These are phyloP conservation scores for Drosophila orosa DNA, from an alignment of 1,140 invertebrate species.

Conservation along the genomic window DNA sequence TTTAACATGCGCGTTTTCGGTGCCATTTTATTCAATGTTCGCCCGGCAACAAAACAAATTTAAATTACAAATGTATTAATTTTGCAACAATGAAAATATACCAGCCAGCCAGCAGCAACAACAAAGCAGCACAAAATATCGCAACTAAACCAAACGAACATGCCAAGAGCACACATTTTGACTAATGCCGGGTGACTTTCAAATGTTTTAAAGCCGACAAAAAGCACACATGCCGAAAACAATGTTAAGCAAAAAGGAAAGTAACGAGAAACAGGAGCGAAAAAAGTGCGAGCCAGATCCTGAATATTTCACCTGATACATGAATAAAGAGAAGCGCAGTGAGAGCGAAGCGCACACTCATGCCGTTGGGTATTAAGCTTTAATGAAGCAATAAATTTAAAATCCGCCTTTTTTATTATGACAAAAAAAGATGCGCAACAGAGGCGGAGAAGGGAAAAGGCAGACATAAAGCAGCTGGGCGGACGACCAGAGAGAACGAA, in stretches of 20 bases:
- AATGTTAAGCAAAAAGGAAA: slow-evolving; percentile 11
- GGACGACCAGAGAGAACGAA: not conserved
- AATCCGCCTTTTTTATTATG: slow-evolving; percentile 75
- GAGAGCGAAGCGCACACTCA: slow-evolving; percentile 28
- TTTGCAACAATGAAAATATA: slow-evolving; percentile 52
- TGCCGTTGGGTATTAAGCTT: slow-evolving; percentile 73
- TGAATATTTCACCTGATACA: slow-evolving; percentile 74
- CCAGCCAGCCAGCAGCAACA: slow-evolving; percentile 1
- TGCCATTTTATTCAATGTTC: slow-evolving; percentile 51
- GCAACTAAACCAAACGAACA: slow-evolving; percentile 7
- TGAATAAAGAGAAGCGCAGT: slow-evolving; percentile 9
- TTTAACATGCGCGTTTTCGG: slow-evolving; percentile 31
- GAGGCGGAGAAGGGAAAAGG: not conserved
- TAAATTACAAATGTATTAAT: slow-evolving; percentile 53
- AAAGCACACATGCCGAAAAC: slow-evolving; percentile 34
- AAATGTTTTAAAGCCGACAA: slow-evolving; percentile 60
- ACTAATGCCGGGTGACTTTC: slow-evolving; percentile 53
- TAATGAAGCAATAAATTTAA: slow-evolving; percentile 83
- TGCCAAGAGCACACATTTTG: not conserved
- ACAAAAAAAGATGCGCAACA: slow-evolving; percentile 21
- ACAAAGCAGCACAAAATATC: slow-evolving; percentile 14
- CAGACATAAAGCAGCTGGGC: not conserved
- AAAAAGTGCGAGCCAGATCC: slow-evolving; percentile 48
- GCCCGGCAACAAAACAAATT: slow-evolving; percentile 39
- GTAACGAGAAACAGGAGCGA: slow-evolving; percentile 10